Conservation (phyloP, 2,888 invertebrate species). For the Phytoseiulus persimilis region DNA sequence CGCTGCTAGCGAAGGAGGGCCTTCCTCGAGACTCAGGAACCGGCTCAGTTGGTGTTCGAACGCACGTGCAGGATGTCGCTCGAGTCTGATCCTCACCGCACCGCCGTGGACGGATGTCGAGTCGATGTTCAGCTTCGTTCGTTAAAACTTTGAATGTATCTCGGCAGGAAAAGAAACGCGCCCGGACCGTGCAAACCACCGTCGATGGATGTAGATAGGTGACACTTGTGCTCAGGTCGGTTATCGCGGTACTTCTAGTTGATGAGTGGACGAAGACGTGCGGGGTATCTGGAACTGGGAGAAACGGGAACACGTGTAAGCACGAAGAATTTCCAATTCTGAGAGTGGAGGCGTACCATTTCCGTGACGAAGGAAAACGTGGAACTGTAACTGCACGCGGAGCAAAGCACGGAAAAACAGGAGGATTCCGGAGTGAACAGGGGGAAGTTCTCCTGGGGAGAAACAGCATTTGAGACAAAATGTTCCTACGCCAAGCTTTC, state of each 20-base stretch:
- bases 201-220: not conserved
- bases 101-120: not conserved
- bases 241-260: not conserved
- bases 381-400: not conserved
- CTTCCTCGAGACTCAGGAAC: not conserved
- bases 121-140: not conserved
- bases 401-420: not conserved
- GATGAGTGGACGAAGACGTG: not conserved
- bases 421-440: not conserved
- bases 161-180: not conserved
- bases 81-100: not conserved
- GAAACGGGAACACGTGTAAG: not conserved
- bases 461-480: conserved; percentile 26
- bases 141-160: not conserved
- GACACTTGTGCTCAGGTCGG: not conserved
- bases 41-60: not conserved
- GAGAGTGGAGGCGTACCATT: not conserved
- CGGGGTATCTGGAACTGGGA: not conserved
- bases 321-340: not conserved
- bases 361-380: no score
- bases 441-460: not conserved
- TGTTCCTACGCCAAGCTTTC: conserved; percentile 28
- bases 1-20: conserved; percentile 33
- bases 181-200: not conserved
- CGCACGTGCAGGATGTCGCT: not conserved